A percentile compares a stretch with the other conserved stretches of the same genome.
Evolutionary conservation across 2,888 invertebrate genomes (phyloP).

Genomic region (Saturnia pavonia): DNA sequence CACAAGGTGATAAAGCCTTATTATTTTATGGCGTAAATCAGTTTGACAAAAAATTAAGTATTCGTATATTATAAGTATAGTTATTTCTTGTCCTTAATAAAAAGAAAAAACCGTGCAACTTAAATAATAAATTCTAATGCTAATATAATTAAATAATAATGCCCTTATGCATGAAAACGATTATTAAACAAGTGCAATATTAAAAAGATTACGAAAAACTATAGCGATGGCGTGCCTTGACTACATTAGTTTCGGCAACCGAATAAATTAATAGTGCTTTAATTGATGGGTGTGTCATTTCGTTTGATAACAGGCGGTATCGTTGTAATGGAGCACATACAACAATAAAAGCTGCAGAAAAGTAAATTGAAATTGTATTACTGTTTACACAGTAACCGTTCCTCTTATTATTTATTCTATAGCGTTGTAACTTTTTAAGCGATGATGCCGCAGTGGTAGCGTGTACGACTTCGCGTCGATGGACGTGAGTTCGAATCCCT

Average conservation of each 20-base stretch:
- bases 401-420: neutral
- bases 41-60: no score
- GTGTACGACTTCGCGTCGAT: no score
- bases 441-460: no score
- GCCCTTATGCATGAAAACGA: neutral
- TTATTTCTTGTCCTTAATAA: no score
- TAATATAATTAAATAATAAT: no score
- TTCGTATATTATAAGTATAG: no score
- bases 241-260: neutral
- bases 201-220: constrained; percentile 6
- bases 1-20: no score
- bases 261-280: neutral
- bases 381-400: neutral
- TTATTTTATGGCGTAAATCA: no score
- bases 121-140: no score
- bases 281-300: constrained; percentile 2
- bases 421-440: no score
- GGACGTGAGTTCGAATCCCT: no score
- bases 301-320: neutral
- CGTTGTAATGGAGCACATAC: neutral
- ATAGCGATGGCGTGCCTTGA: neutral
- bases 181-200: neutral
- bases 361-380: neutral
- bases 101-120: no score
- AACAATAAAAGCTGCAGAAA: neutral